Evolutionary conservation across 2,888 invertebrate genomes (phyloP).

Genomic region (Rotaria sp.): DNA sequence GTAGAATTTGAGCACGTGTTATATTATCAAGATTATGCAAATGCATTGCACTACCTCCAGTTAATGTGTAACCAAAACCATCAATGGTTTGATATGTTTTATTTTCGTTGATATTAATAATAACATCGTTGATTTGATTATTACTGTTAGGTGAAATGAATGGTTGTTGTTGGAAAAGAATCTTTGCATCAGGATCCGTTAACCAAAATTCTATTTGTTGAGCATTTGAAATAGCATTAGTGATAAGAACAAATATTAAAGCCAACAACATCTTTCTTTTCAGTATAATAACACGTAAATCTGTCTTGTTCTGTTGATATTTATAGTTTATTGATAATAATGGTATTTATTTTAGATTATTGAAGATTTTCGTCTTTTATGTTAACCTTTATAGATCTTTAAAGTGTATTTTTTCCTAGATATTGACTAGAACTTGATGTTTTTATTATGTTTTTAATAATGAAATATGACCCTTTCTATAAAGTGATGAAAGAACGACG

Average conservation of each 20-base stretch:
- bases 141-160: background rate
- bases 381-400: background rate
- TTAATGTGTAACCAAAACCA: conserved; percentile 42
- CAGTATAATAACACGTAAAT: background rate
- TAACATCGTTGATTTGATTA: background rate
- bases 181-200: conserved; percentile 4
- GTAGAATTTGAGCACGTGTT: conserved; percentile 22
- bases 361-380: background rate
- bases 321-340: background rate
- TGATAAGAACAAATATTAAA: background rate
- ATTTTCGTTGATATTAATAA: conserved; percentile 11
- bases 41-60: conserved; percentile 40
- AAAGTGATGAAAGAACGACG: no score
- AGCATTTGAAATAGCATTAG: background rate
- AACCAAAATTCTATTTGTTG: conserved; percentile 23
- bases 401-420: background rate
- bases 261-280: background rate
- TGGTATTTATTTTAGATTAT: background rate
- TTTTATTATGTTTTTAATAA: background rate
- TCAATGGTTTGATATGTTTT: conserved; percentile 40
- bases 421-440: background rate
- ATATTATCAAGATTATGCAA: conserved; percentile 1
- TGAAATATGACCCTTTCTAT: background rate
- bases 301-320: background rate
- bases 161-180: conserved; percentile 28